Evolutionary conservation across 2,888 invertebrate genomes (phyloP).

Genomic region (Andrena marginata): DNA sequence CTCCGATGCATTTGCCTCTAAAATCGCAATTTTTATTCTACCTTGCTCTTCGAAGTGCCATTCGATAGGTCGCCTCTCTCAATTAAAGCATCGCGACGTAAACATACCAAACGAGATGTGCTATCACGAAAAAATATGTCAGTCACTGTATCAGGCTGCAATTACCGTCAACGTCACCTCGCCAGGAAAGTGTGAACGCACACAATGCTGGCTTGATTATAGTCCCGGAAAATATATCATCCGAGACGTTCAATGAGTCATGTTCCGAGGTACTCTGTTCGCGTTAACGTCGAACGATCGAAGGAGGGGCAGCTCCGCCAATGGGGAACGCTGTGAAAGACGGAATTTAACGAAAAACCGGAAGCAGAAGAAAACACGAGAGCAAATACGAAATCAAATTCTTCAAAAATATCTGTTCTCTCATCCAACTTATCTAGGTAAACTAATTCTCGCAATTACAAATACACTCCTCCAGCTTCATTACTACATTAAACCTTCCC

Average conservation of each 20-base stretch:
- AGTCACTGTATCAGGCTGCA: conserved; percentile 47
- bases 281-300: not conserved
- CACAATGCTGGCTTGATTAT: conserved; percentile 32
- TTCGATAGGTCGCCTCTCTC: not conserved
- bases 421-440: too few species aligned
- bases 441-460: too few species aligned
- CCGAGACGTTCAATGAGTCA: conserved; percentile 31
- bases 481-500: too few species aligned
- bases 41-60: not conserved
- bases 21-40: not conserved
- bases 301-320: too few species aligned
- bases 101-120: conserved; percentile 20
- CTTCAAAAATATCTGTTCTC: too few species aligned
- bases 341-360: too few species aligned
- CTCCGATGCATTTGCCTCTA: too few species aligned
- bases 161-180: conserved; percentile 44
- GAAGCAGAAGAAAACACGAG: too few species aligned
- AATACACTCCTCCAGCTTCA: too few species aligned
- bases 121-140: conserved; percentile 50
- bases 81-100: conserved; percentile 22
- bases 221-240: conserved; percentile 50
- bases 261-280: not conserved
- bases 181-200: conserved; percentile 19
- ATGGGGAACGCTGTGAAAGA: too few species aligned
- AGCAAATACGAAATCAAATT: too few species aligned